Evolutionary conservation across 2,888 invertebrate species (phyloP).

Genomic region (Nemotelus nigrinus): DNA sequence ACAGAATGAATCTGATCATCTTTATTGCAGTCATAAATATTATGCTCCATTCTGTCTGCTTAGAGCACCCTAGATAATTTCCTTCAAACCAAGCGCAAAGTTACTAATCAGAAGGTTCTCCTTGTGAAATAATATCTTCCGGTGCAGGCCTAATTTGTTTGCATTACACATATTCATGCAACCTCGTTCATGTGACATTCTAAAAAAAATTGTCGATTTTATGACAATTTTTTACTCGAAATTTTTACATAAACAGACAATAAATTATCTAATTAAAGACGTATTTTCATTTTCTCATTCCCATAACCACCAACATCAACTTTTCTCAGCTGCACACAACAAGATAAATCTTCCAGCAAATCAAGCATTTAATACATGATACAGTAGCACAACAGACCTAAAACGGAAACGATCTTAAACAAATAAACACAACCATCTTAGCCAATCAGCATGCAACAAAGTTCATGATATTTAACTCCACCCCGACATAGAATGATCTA

Average conservation of each 20-base stretch:
- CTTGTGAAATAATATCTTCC: not conserved
- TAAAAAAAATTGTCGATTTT: slow-evolving; percentile 11
- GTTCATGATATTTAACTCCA: slow-evolving; percentile 30
- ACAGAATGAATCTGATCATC: too few relatives aligned
- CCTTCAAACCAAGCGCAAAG: too few relatives aligned
- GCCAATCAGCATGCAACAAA: slow-evolving; percentile 26
- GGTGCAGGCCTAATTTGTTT: slow-evolving; percentile 19
- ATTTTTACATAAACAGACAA: slow-evolving; percentile 35
- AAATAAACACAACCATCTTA: slow-evolving; percentile 28
- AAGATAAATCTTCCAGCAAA: slow-evolving; percentile 35
- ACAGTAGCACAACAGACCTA: not conserved
- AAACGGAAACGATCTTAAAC: slow-evolving; percentile 32
- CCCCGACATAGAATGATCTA: slow-evolving; percentile 25
- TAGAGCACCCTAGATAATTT: too few relatives aligned
- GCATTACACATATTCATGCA: not conserved
- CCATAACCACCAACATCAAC: slow-evolving; percentile 27
- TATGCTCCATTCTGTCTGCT: too few relatives aligned
- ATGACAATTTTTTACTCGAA: slow-evolving; percentile 19
- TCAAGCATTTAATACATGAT: not conserved
- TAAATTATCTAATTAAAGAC: slow-evolving; percentile 41
- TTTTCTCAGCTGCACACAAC: not conserved
- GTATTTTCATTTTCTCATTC: slow-evolving; percentile 10
- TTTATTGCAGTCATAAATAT: too few relatives aligned
- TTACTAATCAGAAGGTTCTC: too few relatives aligned
- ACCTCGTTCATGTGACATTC: not conserved